phyloP scores from a whole-genome alignment of 2,888 invertebrate species.

The Drosophila planitibia region DNA sequence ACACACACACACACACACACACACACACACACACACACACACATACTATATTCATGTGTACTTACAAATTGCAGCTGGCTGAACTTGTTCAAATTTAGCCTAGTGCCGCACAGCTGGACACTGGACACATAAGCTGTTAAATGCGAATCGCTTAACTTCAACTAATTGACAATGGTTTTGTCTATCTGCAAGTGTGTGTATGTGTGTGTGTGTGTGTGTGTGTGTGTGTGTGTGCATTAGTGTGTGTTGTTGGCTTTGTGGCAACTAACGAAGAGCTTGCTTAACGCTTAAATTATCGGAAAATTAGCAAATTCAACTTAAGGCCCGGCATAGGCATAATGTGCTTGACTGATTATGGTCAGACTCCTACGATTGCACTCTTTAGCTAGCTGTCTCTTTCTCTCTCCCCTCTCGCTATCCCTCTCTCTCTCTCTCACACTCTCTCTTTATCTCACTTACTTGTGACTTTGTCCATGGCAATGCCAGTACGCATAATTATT shows the following conservation, averaged over 20 bases:
- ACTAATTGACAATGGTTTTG: constrained; percentile 69
- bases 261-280: constrained; percentile 41
- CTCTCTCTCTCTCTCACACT: constrained; percentile 1
- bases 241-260: constrained; percentile 14
- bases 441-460: neutral
- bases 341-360: constrained; percentile 30
- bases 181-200: constrained; percentile 13
- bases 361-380: neutral
- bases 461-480: constrained; percentile 10
- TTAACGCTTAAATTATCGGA: constrained; percentile 73
- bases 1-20: constrained; percentile 36
- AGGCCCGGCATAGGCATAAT: constrained; percentile 52
- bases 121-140: constrained; percentile 54
- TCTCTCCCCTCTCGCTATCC: neutral
- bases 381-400: constrained; percentile 2
- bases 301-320: constrained; percentile 67
- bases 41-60: constrained; percentile 5
- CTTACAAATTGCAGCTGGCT: constrained; percentile 45
- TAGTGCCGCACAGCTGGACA: constrained; percentile 55
- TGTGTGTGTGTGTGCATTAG: constrained; percentile 12
- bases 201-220: constrained; percentile 5
- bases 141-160: constrained; percentile 60
- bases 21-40: constrained; percentile 17
- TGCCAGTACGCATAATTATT: constrained; percentile 48
- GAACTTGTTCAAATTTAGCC: constrained; percentile 25